Conservation (phyloP, 2,113 vertebrate species). For the Numida meleagris region DNA sequence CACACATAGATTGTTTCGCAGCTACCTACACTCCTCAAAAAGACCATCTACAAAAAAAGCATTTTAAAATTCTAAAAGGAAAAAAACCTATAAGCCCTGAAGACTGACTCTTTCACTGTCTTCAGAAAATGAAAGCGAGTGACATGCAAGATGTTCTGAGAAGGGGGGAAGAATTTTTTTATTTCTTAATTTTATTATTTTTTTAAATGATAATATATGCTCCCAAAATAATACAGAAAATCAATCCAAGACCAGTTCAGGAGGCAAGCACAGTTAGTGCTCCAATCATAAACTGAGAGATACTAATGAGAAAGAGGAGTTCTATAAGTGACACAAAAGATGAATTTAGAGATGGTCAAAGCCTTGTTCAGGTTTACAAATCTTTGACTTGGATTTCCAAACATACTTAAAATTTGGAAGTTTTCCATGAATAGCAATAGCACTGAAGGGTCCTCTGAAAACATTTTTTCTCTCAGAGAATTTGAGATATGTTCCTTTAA, state of each 20-base stretch:
- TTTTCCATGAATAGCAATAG: neutral
- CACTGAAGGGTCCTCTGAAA: neutral
- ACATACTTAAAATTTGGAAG: neutral
- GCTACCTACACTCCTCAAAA: neutral
- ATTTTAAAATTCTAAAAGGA: neutral
- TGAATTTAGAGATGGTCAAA: neutral
- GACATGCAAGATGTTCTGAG: neutral
- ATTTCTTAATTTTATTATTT: too few relatives aligned
- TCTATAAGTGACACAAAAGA: neutral
- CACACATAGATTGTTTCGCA: neutral
- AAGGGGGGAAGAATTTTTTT: too few relatives aligned
- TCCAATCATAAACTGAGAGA: neutral
- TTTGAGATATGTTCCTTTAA: neutral
- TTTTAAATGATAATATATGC: too few relatives aligned
- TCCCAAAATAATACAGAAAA: neutral
- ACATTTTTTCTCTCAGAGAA: neutral
- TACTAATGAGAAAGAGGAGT: neutral
- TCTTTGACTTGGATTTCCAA: neutral
- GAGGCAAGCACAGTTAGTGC: neutral
- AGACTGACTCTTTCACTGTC: neutral
- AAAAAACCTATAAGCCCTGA: neutral
- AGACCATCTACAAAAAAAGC: neutral
- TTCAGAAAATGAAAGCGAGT: neutral
- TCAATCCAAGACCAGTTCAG: neutral
- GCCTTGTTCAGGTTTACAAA: neutral